Base-by-base conservation (phyloP, 2,113 vertebrate genomes). In the Oenanthe oenanthe region DNA sequence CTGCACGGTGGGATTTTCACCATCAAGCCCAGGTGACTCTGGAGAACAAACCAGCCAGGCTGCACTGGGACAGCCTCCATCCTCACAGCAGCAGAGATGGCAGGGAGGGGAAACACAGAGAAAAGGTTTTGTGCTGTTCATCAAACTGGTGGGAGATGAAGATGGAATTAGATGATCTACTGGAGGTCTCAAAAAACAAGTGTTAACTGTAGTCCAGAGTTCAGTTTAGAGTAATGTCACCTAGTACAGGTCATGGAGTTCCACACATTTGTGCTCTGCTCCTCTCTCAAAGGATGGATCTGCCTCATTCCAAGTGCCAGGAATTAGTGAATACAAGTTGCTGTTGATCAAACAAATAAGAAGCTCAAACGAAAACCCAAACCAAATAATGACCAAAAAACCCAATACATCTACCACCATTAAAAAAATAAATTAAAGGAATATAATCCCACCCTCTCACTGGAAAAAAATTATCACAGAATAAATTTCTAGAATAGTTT, bases 351-450 rank as follows among this genome's bases (percentile, higher is more conserved):
- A 42, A 17, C 38, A 48, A 47, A 74, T 4, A 50, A 54, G 16
- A 45, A 47, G 12, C 18, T 31, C 29, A 92, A 61, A n/a, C 24
- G n/a, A 45, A 54, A 78, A 3, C 36, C 9, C 9, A 56, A 51
- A 66, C 2, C 9, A 72, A 56, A 10, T 17, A 36, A 65, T 0
- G 1, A 6, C 22, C 6, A 1, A 12, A 36, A 10, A 0, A 0
- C 5, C 16, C 7, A 11, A 26, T 26, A 47, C 4, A 54, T 11
- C 13, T 36, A 31, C 25, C 9, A 11, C 22, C 7, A 61, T 7
- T 10, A 71, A 79, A 21, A 32, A 57, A 11, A 7, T 8, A 48
- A 66, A 34, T 17, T 38, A 20, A 53, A 82, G 20, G 6, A 34
- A 47, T 29, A 31, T 29, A 17, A 60, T 34, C n/a, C 20, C 29